These are phyloP conservation scores for Microvelia longipes DNA, from an alignment of 1,140 invertebrate genomes.

Conservation along the genomic window DNA sequence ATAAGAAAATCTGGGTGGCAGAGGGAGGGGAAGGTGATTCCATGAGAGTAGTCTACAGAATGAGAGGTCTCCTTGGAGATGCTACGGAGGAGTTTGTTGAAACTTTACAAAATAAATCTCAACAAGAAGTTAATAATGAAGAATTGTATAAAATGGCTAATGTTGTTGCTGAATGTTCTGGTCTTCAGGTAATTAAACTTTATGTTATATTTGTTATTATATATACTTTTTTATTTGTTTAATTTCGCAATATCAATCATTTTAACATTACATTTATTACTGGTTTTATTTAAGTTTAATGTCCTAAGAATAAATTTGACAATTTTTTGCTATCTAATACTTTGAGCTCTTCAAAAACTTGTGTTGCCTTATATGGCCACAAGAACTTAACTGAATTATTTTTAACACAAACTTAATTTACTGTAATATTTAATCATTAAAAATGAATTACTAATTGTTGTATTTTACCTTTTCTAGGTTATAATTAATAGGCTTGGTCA, in stretches of 20 bases:
- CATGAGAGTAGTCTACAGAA: conserved; percentile 97
- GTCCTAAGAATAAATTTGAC: too few species aligned
- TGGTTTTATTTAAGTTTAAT: too few species aligned
- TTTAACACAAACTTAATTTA: too few species aligned
- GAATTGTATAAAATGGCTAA: conserved; percentile 69
- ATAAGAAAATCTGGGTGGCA: conserved; percentile 44
- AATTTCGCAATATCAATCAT: too few species aligned
- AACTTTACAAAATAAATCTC: conserved; percentile 67
- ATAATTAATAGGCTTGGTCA: conserved; percentile 54
- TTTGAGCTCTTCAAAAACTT: too few species aligned
- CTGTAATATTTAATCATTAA: too few species aligned
- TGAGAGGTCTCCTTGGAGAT: conserved; percentile 90
- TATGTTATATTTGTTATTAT: too few species aligned
- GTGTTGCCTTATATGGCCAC: too few species aligned
- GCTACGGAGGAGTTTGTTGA: conserved; percentile 98
- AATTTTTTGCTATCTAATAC: too few species aligned
- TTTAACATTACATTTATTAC: too few species aligned
- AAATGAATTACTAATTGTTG: too few species aligned
- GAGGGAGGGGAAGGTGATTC: conserved; percentile 35
- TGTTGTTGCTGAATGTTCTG: conserved; percentile 70
- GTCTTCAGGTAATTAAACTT: conserved; percentile 59
- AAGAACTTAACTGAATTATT: too few species aligned
- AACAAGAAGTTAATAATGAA: conserved; percentile 84
- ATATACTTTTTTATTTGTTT: conserved; percentile 11
- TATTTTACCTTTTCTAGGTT: conserved; percentile 29